These are phyloP conservation scores for Bellardia bayeri DNA, from an alignment of 2,888 invertebrate genomes.

Conservation along the genomic window DNA sequence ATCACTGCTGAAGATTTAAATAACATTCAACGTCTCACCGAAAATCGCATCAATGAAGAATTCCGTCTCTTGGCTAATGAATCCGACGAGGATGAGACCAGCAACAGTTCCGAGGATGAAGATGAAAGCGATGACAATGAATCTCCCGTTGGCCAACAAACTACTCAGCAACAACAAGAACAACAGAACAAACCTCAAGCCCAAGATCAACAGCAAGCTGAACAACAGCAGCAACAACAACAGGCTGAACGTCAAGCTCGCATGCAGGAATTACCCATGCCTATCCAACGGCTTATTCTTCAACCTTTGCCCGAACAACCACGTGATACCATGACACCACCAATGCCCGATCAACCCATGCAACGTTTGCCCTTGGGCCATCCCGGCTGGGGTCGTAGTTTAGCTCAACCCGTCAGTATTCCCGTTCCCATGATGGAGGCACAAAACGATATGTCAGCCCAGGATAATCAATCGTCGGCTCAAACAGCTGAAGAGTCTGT, in stretches of 20 bases:
- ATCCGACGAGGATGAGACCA: slow-evolving; percentile 77
- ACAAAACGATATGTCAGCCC: slow-evolving; percentile 84
- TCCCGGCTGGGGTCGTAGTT: slow-evolving; percentile 84
- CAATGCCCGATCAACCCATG: slow-evolving; percentile 82
- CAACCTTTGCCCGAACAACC: slow-evolving; percentile 83
- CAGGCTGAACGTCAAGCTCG: slow-evolving; percentile 79
- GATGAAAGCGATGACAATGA: slow-evolving; percentile 74
- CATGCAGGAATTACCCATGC: slow-evolving; percentile 68
- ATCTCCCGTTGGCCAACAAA: slow-evolving; percentile 25
- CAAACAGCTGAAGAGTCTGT: slow-evolving; percentile 82
- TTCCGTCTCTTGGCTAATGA: slow-evolving; percentile 82
- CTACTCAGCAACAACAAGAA: slow-evolving; percentile 49
- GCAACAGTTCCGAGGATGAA: slow-evolving; percentile 80
- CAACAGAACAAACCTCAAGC: slow-evolving; percentile 67
- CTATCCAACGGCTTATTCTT: slow-evolving; percentile 79
- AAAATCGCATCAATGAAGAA: slow-evolving; percentile 83
- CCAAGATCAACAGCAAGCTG: slow-evolving; percentile 77
- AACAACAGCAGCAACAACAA: slow-evolving; percentile 79
- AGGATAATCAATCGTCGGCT: slow-evolving; percentile 83
- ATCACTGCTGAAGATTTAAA: slow-evolving; percentile 84
- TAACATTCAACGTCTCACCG: slow-evolving; percentile 84
- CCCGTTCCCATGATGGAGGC: slow-evolving; percentile 86
- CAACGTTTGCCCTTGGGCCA: slow-evolving; percentile 83
- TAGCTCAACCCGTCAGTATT: slow-evolving; percentile 85
- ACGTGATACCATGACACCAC: slow-evolving; percentile 82